Percentiles rank a stretch among this genome's conserved stretches.
These are phyloP conservation scores for zebrafish (Danio rerio) DNA, from an alignment of 2,113 vertebrate species.

Conservation along the genomic window DNA sequence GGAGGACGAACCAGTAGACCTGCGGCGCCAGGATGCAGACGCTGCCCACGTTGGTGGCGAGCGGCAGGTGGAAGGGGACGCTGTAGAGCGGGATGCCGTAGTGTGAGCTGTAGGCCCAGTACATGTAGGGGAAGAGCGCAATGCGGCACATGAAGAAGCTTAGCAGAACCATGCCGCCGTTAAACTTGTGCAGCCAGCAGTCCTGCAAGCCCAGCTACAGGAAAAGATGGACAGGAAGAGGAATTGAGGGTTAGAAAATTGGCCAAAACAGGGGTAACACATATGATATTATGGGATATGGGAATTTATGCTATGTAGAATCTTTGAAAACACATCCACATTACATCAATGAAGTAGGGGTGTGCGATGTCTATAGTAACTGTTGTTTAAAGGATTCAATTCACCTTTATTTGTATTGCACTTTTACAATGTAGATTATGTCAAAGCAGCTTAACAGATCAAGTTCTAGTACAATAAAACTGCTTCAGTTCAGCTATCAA, in stretches of 20 bases:
- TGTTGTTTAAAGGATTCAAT: no score
- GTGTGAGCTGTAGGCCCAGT: slow-evolving; percentile 86
- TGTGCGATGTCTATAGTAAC: no score
- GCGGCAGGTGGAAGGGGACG: slow-evolving; percentile 89
- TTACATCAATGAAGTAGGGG: no score
- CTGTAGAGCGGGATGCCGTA: slow-evolving; percentile 80
- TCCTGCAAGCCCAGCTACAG: slow-evolving; percentile 88
- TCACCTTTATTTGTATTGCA: no score
- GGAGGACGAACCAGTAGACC: slow-evolving; percentile 95
- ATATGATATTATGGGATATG: no score
- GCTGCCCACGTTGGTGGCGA: slow-evolving; percentile 87
- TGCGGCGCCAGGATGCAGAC: slow-evolving; percentile 90
- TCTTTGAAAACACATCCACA: no score
- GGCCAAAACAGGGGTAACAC: neutral
- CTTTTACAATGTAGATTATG: no score
- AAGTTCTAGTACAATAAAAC: no score
- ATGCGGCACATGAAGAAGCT: slow-evolving; percentile 95
- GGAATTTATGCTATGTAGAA: no score
- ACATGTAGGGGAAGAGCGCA: slow-evolving; percentile 96
- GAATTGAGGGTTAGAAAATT: neutral
- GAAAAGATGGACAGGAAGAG: slow-evolving; percentile 39
- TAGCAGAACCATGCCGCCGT: slow-evolving; percentile 86
- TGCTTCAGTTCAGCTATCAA: no score
- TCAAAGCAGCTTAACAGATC: no score
- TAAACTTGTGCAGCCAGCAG: slow-evolving; percentile 89